Conservation (phyloP, 64 coral and sea anemone species). For the Acropora yongei region DNA sequence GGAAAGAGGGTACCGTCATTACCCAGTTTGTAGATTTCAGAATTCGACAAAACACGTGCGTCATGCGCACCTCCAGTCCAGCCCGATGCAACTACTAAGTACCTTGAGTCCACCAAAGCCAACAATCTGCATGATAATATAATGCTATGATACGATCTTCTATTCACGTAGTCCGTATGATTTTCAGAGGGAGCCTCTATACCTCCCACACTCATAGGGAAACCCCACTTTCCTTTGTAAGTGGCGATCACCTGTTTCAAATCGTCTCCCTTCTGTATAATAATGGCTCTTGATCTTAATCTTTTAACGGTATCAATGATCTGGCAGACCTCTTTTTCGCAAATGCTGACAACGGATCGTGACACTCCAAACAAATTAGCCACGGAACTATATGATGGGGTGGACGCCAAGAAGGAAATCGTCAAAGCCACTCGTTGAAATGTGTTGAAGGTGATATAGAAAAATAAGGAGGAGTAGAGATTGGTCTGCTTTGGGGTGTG, state of each 20-base stretch:
- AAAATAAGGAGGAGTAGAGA: too few species aligned
- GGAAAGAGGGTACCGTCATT: constrained; percentile 6
- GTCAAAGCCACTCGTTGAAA: too few species aligned
- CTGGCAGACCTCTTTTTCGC: background rate
- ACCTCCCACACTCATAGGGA: constrained; percentile 55
- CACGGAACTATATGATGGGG: background rate
- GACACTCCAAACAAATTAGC: background rate
- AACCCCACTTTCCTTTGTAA: constrained; percentile 52
- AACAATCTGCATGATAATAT: constrained; percentile 16
- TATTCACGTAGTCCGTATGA: constrained; percentile 51
- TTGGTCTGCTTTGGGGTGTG: too few species aligned
- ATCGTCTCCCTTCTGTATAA: constrained; percentile 48
- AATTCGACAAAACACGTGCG: constrained; percentile 32
- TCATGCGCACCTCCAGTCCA: constrained; percentile 32
- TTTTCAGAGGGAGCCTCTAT: constrained; percentile 62
- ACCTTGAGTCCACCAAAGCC: background rate
- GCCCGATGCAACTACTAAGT: background rate
- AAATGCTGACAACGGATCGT: background rate
- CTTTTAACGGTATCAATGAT: background rate
- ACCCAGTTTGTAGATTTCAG: constrained; percentile 4
- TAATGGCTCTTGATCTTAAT: background rate
- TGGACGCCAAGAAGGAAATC: background rate
- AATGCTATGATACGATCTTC: constrained; percentile 55
- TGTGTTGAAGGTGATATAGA: too few species aligned
- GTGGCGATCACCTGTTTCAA: constrained; percentile 33